Percentiles rank a stretch among this genome's conserved stretches.
phyloP scores from a whole-genome alignment of 1,140 invertebrate species.

The Drosophila pseudoananassae region DNA sequence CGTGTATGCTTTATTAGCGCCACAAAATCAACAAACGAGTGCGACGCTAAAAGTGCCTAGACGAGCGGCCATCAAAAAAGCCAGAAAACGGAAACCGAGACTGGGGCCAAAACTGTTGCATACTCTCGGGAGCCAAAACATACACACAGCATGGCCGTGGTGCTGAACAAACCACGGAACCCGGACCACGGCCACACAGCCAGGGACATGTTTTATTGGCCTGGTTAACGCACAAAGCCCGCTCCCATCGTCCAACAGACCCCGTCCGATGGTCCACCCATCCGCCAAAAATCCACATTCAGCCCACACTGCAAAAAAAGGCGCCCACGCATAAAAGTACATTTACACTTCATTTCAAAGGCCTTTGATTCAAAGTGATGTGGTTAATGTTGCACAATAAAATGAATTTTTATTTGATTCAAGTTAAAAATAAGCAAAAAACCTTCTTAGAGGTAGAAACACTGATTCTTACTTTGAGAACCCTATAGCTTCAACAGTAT shows the following conservation, averaged over 20 bases:
- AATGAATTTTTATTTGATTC: background rate
- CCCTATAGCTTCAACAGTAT: too few species aligned
- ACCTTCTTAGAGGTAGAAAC: background rate
- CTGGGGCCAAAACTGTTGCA: constrained; percentile 45
- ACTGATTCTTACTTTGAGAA: background rate
- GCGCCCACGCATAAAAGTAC: background rate
- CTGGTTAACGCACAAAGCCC: constrained; percentile 48
- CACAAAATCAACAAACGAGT: constrained; percentile 50
- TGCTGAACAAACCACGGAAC: constrained; percentile 10
- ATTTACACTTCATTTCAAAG: constrained; percentile 2
- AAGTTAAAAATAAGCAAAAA: background rate
- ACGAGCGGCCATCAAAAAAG: constrained; percentile 22
- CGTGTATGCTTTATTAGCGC: constrained; percentile 61
- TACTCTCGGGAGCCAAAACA: constrained; percentile 24
- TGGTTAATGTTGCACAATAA: background rate
- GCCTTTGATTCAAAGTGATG: background rate
- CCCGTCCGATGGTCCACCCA: background rate
- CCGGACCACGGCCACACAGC: constrained; percentile 29
- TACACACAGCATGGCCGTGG: constrained; percentile 4
- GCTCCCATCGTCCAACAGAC: constrained; percentile 11
- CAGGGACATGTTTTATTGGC: constrained; percentile 67
- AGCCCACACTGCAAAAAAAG: constrained; percentile 19
- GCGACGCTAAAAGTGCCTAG: constrained; percentile 14
- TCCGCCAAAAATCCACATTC: constrained; percentile 3
- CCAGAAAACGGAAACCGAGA: constrained; percentile 32